Evolutionary conservation across 2,113 vertebrate genomes (phyloP), one percentile per base, ranked within the genome.

Genomic region (Polypterus senegalus): DNA sequence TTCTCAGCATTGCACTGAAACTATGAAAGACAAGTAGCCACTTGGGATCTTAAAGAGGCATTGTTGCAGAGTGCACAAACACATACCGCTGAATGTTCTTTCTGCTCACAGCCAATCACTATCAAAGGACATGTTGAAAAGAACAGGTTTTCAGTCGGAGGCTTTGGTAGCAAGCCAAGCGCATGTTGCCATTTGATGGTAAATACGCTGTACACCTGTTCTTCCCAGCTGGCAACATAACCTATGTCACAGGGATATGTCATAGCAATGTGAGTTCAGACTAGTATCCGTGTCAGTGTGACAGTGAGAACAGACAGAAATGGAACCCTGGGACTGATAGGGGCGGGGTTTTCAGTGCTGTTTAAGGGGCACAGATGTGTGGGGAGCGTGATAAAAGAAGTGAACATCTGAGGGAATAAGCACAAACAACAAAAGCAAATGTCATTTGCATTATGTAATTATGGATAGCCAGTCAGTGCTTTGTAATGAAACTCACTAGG

Each of bases 151-250:
- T 84, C 84, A 88, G 82, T 85, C 79, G 79, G 79, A 74, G 80
- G 85, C 63, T 67, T 69, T 95, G 93, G 90, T 88, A 71, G 66
- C 63, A 72, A 86, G 92, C 93, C 93, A 94, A 94, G 86, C 70
- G 85, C 68, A 73, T 79, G 81, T 79, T 87, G 90, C 83, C 82
- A 80, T 89, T 90, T 81, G 83, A 88, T 83, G 85, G 88, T 89
- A 83, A 89, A 85, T 87, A 82, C 85, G 75, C 87, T 64, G 83
- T 89, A 91, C 93, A 95, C 90, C 91, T 97, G 94, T 92, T 93
- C 83, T 49, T 77, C 82, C 87, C 92, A 96, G 91, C 92, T 97
- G 93, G 88, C 76, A 71, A 74, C 80, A 70, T 80, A 91, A 91
- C 90, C 88, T 85, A 77, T 88, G 84, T 89, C 88, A 85, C 74